Conservation (phyloP, 2,797 vertebrate genomes). For the Chelidonichthys spinosus region DNA sequence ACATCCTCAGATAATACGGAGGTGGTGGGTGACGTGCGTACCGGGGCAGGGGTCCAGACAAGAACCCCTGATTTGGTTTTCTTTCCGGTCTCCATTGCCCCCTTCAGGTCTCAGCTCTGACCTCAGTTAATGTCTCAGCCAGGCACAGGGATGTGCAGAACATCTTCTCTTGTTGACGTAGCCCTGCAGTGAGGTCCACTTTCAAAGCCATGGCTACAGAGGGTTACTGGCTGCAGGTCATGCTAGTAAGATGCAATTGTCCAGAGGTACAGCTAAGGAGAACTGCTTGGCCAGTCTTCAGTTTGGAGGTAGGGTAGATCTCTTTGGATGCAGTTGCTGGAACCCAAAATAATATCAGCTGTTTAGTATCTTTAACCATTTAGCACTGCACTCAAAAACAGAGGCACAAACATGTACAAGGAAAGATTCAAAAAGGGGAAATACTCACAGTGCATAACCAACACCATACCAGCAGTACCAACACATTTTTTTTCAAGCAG, state of each 20-base stretch:
- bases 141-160: conserved; percentile 33
- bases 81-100: conserved; percentile 67
- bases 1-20: conserved; percentile 60
- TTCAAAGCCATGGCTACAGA: conserved; percentile 32
- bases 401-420: background rate
- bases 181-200: conserved; percentile 5
- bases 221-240: background rate
- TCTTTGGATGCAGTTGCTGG: conserved; percentile 33
- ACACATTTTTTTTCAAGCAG: background rate
- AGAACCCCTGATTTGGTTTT: conserved; percentile 57
- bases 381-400: background rate
- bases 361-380: background rate
- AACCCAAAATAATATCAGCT: conserved; percentile 11
- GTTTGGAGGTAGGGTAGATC: background rate
- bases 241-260: conserved; percentile 2
- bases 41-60: conserved; percentile 74
- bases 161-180: conserved; percentile 18
- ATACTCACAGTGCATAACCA: background rate
- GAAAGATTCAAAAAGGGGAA: background rate
- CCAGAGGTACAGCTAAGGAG: background rate
- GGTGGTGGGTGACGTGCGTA: conserved; percentile 55
- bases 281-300: background rate
- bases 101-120: conserved; percentile 5
- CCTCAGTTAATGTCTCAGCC: conserved; percentile 35
- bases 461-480: background rate